Conservation (phyloP, 2,113 vertebrate species). For the Halichoerus grypus region DNA sequence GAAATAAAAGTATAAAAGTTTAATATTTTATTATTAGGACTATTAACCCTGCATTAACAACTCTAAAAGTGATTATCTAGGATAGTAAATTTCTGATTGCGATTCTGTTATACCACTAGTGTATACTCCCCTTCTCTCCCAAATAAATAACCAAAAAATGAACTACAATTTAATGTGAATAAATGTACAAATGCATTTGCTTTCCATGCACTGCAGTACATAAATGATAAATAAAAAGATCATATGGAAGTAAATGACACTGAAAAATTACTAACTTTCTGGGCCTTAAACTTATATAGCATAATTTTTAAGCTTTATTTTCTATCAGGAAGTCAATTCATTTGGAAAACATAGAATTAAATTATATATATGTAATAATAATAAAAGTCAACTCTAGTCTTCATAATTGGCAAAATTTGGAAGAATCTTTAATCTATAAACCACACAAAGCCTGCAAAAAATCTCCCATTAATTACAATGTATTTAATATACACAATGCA, state of each 20-base stretch:
- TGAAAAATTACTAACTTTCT: neutral
- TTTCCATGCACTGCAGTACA: neutral
- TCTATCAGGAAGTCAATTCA: neutral
- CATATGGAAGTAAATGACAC: neutral
- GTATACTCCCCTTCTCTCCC: neutral
- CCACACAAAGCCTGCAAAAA: neutral
- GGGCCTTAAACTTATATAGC: neutral
- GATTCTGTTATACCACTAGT: neutral
- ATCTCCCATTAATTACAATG: neutral
- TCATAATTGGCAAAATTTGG: neutral
- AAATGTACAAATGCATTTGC: neutral
- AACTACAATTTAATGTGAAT: neutral
- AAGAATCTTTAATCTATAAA: conserved; percentile 7
- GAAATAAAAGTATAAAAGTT: conserved; percentile 72
- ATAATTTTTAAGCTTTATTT: conserved; percentile 17
- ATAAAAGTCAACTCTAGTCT: neutral
- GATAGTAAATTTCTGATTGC: neutral
- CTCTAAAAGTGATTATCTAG: neutral
- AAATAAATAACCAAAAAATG: neutral
- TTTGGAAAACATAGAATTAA: conserved; percentile 11
- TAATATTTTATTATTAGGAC: conserved; percentile 10
- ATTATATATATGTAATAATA: neutral
- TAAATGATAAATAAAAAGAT: neutral
- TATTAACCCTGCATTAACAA: neutral
- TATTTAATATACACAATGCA: neutral